Conservation (phyloP, 2,113 vertebrate species). For the Poecilia latipinna region DNA sequence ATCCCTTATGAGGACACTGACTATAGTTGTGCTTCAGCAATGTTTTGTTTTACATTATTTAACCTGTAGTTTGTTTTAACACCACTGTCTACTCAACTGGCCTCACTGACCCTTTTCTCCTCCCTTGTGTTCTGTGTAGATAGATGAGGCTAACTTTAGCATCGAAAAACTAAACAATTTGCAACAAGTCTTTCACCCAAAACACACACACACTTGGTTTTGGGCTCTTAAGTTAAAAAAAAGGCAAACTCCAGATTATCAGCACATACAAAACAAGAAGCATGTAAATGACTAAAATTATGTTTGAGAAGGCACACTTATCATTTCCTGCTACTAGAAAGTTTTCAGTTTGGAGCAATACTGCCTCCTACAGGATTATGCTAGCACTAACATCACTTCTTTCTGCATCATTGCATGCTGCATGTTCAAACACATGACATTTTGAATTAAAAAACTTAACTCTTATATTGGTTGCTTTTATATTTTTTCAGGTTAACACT, state of each 20-base stretch:
- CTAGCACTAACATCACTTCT: not conserved
- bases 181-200: not conserved
- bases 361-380: constrained; percentile 45
- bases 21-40: too few relatives aligned
- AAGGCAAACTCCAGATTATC: constrained; percentile 7
- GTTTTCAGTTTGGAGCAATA: constrained; percentile 26
- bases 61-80: constrained; percentile 18
- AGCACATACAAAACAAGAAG: not conserved
- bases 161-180: constrained; percentile 29
- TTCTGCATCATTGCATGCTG: too few relatives aligned
- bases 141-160: constrained; percentile 48
- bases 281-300: constrained; percentile 2
- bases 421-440: too few relatives aligned
- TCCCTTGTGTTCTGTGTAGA: constrained; percentile 21
- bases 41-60: constrained; percentile 20
- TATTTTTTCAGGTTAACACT: not conserved
- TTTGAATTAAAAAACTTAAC: not conserved
- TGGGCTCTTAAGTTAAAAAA: not conserved
- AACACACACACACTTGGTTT: not conserved
- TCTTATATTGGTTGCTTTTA: not conserved
- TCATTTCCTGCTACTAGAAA: not conserved
- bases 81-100: constrained; percentile 19
- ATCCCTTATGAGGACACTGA: not conserved
- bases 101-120: constrained; percentile 28
- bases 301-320: not conserved